Evolutionary conservation across 2,797 vertebrate genomes (phyloP), one percentile per base, ranked within the genome.

Genomic region (Lagorchestes hirsutus): DNA sequence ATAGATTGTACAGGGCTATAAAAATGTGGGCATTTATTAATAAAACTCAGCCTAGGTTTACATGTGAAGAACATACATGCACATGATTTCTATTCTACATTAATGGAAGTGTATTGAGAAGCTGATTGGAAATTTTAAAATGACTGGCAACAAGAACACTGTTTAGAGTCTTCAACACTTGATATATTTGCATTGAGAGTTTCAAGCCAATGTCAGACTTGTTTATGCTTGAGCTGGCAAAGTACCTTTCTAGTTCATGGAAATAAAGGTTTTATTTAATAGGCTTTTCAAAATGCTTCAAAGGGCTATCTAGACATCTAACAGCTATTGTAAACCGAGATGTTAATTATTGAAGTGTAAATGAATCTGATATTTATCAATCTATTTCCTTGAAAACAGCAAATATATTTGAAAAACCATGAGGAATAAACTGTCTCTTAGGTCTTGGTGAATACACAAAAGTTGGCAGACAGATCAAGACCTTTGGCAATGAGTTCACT

Each of bases 321-420:
- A 56, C 58, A 58, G 54, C 62, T 93, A 93, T 74, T 96, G 58
- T 95, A 96, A 97, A 90, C n/a, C 58, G 95, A 96, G 90, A 93
- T 82, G 91, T 96, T 95, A 95, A 97, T 96, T 96, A 96, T 94
- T 91, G 92, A 96, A 96, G 46, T 9, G 28, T 92, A 93, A 94
- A 93, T 92, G 82, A 97, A 92, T 52, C 93, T 90, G 56, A 93
- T 16, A 92, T 96, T 34, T 95, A 96, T 96, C 93, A 67, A 94
- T 91, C 91, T 55, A 93, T 94, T n/a, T 16, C 52, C 93, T 58
- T 90, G 18, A 90, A 91, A 27, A 92, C 59, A 90, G 46, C 57
- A 92, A 55, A 93, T 93, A 93, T 92, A 92, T 90, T 97, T 95
- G 52, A 74, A 95, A 90, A 93, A 94, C 94, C 59, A 91, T 4